Conservation (phyloP, 2,888 invertebrate species). For the Trypoxylon attenuatum region DNA sequence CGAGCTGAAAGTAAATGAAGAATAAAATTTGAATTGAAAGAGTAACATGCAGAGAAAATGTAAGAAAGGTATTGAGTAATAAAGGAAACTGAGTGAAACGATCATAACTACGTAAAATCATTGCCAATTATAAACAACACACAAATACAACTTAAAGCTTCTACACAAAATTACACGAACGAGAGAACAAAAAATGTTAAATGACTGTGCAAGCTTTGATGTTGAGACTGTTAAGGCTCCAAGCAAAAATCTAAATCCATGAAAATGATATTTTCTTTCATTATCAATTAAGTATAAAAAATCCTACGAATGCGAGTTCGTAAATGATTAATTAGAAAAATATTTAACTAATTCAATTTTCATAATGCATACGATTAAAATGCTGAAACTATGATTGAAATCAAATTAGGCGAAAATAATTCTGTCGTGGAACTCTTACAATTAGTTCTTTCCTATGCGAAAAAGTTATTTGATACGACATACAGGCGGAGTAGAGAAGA, state of each 20-base stretch:
- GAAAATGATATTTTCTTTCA: background rate
- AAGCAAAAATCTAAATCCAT: background rate
- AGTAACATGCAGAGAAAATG: constrained; percentile 23
- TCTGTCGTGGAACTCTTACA: constrained; percentile 2
- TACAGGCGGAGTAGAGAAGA: constrained; percentile 6
- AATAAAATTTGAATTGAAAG: background rate
- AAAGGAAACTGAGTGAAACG: background rate
- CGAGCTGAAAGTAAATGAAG: background rate
- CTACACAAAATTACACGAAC: background rate
- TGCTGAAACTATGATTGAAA: background rate
- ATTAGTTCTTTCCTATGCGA: no score
- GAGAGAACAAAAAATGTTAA: background rate
- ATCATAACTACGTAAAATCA: constrained; percentile 1
- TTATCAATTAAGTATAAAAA: constrained; percentile 4
- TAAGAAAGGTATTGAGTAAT: background rate
- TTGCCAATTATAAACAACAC: constrained; percentile 9
- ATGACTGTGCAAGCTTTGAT: background rate
- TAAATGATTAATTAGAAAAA: no score
- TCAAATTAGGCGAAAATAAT: background rate
- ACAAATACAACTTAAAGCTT: constrained; percentile 14
- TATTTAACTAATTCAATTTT: background rate
- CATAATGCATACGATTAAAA: background rate
- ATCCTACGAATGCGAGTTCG: background rate
- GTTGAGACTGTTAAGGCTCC: background rate
- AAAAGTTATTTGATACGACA: no score